These are phyloP conservation scores for Pangasianodon gigas DNA, from an alignment of 2,113 vertebrate genomes.

Conservation along the genomic window DNA sequence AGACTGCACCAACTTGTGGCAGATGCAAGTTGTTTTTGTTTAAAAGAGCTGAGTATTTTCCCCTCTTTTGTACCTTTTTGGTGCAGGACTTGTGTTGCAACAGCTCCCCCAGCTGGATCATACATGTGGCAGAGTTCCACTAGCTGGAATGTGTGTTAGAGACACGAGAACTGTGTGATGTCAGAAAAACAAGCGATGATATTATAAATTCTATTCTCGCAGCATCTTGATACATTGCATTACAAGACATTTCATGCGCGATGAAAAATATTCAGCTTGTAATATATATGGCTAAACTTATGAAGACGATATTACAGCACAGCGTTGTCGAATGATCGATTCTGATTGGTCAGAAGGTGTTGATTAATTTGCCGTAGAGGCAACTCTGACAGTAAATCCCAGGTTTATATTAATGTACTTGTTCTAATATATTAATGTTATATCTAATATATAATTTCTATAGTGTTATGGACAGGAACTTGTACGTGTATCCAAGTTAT, in stretches of 20 bases:
- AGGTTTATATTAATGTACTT: neutral
- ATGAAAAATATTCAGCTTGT: neutral
- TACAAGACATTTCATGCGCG: no score
- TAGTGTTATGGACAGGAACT: neutral
- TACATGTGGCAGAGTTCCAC: neutral
- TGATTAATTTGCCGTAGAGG: neutral
- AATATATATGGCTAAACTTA: neutral
- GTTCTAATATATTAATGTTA: neutral
- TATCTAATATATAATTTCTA: neutral
- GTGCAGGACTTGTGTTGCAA: constrained; percentile 3
- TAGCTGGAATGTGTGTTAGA: neutral
- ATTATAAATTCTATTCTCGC: neutral
- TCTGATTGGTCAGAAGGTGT: neutral
- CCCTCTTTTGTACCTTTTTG: neutral
- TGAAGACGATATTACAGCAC: neutral
- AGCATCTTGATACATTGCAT: neutral
- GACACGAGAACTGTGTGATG: neutral
- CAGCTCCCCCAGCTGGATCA: constrained; percentile 35
- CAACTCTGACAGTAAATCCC: neutral
- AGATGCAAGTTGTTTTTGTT: constrained; percentile 35
- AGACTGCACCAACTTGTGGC: constrained; percentile 12
- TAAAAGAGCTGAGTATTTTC: constrained; percentile 27
- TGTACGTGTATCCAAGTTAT: no score
- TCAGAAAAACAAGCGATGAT: neutral
- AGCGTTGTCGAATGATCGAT: no score